A percentile compares a stretch with the other conserved stretches of the same genome.
Evolutionary conservation across 2,888 invertebrate genomes (phyloP).

Genomic region (Meandrusa payeni): DNA sequence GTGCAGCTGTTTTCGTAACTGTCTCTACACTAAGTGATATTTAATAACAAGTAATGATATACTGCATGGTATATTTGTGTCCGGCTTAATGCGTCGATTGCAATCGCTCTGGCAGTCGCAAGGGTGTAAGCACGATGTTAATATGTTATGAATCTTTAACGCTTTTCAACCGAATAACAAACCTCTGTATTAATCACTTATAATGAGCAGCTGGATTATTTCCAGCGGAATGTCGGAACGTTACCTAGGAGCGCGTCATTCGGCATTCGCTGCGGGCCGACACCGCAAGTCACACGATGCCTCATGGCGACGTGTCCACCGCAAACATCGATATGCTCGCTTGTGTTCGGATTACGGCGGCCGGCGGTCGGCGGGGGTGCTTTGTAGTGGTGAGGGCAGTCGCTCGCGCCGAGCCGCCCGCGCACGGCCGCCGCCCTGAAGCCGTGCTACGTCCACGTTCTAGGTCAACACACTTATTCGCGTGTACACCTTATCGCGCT

Average conservation of each 20-base stretch:
- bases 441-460: constrained; percentile 64
- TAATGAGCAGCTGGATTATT: constrained; percentile 59
- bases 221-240: constrained; percentile 63
- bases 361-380: constrained; percentile 58
- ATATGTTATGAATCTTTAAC: too few species aligned
- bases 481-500: constrained; percentile 75
- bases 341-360: constrained; percentile 68
- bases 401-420: constrained; percentile 67
- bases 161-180: too few species aligned
- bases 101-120: too few species aligned
- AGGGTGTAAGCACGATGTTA: too few species aligned
- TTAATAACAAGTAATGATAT: too few species aligned
- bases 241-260: constrained; percentile 38
- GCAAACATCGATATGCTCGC: constrained; percentile 73
- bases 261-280: constrained; percentile 28
- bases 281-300: constrained; percentile 53
- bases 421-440: constrained; percentile 68
- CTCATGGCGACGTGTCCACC: constrained; percentile 61
- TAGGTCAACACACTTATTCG: constrained; percentile 76
- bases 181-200: constrained; percentile 30
- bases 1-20: too few species aligned
- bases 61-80: too few species aligned
- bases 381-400: constrained; percentile 66
- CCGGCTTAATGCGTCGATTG: too few species aligned
- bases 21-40: too few species aligned